Base-by-base conservation (phyloP, 2,888 invertebrate species). In the Cheilosia grossa region DNA sequence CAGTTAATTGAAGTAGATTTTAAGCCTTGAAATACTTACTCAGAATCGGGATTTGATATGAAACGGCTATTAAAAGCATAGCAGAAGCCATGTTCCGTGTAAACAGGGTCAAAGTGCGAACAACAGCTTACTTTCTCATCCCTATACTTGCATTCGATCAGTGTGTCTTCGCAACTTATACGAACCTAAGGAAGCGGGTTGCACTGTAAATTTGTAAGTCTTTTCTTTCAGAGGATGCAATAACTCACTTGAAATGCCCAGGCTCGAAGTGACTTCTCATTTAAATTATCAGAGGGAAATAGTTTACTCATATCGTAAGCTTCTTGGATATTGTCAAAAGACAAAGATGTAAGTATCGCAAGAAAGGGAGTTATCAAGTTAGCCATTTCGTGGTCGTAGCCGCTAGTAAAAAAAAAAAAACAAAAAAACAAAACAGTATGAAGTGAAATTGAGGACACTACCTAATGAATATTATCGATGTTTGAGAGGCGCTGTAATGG, bases 41-140 rank as follows among this genome's bases (percentile, higher is more conserved):
- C 92, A 21, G 88, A 87, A 30, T 88, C 88, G 1, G 88, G 87
- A 5, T 88, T 82, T 2, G 91, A 91, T 69, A 88, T 90, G 58
- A 92, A 92, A 24, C 91, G 90, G 70, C 91, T 91, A 56, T 96
- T 96, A 89, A 96, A 96, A 13, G 94, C 93, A 89, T 94, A 96
- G 89, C 96, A 96, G 88, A 95, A 95, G 2, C 96, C 96, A 90
- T 94, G 94, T 90, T 96, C 96, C 0, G 96, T 96, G 87, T 95
- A 95, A n/a, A 95, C 93, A 0, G 95, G 95, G 73, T 93, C 92
- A 63, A 96, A 94, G 75, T 94, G 92, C 19, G 93, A 93, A 88
- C 96, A 95, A 88, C 96, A 96, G 82, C 93, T 93, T 77, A 94
- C 93, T 0, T 93, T 91, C 88, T 94, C 94, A n/a, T 94, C 94